These are phyloP conservation scores for Machimus rusticus DNA, from an alignment of 2,888 invertebrate genomes.

Conservation along the genomic window DNA sequence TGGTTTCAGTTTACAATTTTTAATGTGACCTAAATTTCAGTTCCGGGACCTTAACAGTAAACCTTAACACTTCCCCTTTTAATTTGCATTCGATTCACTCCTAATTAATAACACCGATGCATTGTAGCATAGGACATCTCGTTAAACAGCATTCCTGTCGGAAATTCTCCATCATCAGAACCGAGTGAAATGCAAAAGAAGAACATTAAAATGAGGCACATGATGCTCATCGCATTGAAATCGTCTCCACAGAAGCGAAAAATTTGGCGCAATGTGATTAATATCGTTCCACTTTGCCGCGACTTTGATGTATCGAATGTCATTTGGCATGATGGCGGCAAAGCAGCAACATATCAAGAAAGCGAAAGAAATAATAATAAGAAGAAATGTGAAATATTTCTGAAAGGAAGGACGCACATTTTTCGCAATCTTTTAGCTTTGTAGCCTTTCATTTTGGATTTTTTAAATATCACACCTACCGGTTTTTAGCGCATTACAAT, in stretches of 20 bases:
- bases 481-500: background rate
- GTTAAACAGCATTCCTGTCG: background rate
- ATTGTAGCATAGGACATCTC: background rate
- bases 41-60: background rate
- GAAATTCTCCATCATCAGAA: background rate
- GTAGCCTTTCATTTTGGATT: background rate
- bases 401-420: background rate
- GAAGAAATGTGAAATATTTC: background rate
- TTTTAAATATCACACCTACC: background rate
- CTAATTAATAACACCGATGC: background rate
- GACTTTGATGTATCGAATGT: slow-evolving; percentile 14
- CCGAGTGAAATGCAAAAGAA: background rate
- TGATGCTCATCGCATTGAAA: background rate
- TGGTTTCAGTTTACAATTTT: background rate
- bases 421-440: background rate
- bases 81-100: background rate
- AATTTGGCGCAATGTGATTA: background rate
- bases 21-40: background rate
- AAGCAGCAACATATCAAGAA: background rate
- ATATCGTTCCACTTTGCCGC: slow-evolving; percentile 3
- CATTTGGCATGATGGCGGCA: background rate
- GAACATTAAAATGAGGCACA: background rate
- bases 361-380: background rate
- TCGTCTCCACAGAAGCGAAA: background rate
- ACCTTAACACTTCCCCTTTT: background rate